Evolutionary conservation across 2,888 invertebrate species (phyloP).

Genomic region (Siphlonurus alternatus): DNA sequence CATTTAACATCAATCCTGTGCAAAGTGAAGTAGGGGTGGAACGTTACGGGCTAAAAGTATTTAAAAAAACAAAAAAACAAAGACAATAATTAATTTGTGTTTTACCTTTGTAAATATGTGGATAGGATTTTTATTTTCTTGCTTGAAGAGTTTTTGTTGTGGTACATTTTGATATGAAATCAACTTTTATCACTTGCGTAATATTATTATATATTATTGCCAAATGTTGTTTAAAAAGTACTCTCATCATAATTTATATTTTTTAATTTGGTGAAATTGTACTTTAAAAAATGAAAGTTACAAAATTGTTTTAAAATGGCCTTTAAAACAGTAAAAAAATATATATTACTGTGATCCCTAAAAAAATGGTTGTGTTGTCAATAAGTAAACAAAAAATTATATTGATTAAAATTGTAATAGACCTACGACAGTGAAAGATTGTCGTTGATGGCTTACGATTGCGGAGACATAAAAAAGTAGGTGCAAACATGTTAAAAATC

Average conservation of each 20-base stretch:
- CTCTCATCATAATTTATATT: too few relatives aligned
- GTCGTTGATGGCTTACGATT: too few relatives aligned
- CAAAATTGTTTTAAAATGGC: too few relatives aligned
- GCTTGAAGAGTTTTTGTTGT: background rate
- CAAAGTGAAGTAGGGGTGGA: background rate
- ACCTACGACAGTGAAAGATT: too few relatives aligned
- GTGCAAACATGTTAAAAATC: too few relatives aligned
- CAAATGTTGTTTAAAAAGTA: background rate
- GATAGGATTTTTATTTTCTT: background rate
- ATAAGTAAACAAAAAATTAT: background rate
- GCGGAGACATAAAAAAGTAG: background rate
- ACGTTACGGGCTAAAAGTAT: background rate
- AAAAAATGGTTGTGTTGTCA: background rate
- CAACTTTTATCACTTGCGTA: background rate
- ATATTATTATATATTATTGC: background rate
- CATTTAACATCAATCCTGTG: conserved; percentile 2
- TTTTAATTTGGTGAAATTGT: too few relatives aligned
- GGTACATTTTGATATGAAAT: background rate
- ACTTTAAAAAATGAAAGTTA: too few relatives aligned
- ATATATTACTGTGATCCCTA: background rate
- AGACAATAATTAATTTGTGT: background rate
- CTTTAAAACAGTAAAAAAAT: background rate
- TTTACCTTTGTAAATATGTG: background rate
- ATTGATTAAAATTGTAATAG: too few relatives aligned
- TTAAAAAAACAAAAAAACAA: background rate